These are phyloP conservation scores for Sycophila sp. DNA, from an alignment of 1,140 invertebrate species.

Conservation along the genomic window DNA sequence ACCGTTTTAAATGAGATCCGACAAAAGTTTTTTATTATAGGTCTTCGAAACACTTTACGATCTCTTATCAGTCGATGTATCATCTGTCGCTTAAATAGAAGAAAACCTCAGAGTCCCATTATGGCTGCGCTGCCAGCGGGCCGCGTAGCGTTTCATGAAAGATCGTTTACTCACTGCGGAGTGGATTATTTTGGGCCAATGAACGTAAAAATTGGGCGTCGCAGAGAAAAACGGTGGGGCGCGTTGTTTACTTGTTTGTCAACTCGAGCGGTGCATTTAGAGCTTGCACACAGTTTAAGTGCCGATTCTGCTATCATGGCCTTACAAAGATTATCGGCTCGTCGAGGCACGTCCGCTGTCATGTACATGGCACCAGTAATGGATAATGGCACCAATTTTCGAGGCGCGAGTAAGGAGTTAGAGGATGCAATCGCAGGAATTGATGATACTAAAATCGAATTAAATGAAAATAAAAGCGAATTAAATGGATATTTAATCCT, in stretches of 20 bases:
- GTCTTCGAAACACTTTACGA: neutral
- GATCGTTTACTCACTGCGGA: neutral
- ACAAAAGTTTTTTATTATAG: conserved; percentile 30
- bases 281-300: neutral
- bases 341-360: neutral
- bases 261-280: neutral
- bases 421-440: neutral
- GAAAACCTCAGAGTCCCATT: neutral
- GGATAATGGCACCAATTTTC: conserved; percentile 28
- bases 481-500: no score
- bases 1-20: no score
- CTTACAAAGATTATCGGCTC: conserved; percentile 1
- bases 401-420: conserved; percentile 19
- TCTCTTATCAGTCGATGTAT: no score
- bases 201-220: no score
- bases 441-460: neutral
- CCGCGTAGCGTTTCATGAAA: neutral
- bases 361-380: no score
- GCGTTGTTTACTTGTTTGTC: neutral
- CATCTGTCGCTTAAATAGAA: neutral
- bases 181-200: no score
- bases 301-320: no score
- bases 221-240: conserved; percentile 10
- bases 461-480: neutral
- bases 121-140: neutral